phyloP scores from a whole-genome alignment of 2,888 invertebrate species.

The Aphrophora alni region DNA sequence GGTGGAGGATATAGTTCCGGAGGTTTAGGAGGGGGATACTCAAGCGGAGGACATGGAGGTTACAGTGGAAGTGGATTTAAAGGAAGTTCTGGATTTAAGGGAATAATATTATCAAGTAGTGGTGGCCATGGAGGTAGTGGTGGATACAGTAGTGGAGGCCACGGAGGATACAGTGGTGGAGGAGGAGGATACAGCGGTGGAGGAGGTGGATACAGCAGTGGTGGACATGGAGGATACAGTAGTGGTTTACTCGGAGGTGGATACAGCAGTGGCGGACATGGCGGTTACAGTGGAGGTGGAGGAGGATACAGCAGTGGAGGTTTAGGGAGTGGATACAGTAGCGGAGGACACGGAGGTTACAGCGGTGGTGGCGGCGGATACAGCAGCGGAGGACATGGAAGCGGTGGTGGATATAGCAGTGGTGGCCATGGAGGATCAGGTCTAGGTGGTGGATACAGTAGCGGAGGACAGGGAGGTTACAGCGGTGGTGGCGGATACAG shows the following conservation, averaged over 20 bases:
- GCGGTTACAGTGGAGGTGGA: slow-evolving; percentile 21
- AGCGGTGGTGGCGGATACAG: slow-evolving; percentile 13
- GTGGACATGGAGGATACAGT: not conserved
- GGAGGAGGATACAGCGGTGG: slow-evolving; percentile 27
- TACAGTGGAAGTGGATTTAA: slow-evolving; percentile 24
- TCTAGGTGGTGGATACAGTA: slow-evolving; percentile 20
- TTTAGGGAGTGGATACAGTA: slow-evolving; percentile 1
- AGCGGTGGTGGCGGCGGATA: slow-evolving; percentile 14
- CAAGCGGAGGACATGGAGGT: slow-evolving; percentile 13
- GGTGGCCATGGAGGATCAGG: slow-evolving; percentile 4
- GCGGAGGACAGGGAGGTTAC: slow-evolving; percentile 33
- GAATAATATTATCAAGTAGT: not conserved
- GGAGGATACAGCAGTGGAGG: slow-evolving; percentile 25
- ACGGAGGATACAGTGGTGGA: slow-evolving; percentile 23
- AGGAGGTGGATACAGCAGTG: slow-evolving; percentile 7
- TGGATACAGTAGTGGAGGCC: not conserved
- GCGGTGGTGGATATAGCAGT: not conserved
- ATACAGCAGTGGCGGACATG: slow-evolving; percentile 7
- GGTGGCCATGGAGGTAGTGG: slow-evolving; percentile 7
- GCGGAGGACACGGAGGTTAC: slow-evolving; percentile 15
- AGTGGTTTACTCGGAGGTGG: slow-evolving; percentile 13
- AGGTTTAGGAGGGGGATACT: not conserved
- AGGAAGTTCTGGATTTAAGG: slow-evolving; percentile 17
- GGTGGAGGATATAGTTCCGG: not conserved
- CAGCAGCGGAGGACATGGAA: slow-evolving; percentile 2